Evolutionary conservation across 1,140 invertebrate genomes (phyloP).

Genomic region (Neomicropteryx cornuta): DNA sequence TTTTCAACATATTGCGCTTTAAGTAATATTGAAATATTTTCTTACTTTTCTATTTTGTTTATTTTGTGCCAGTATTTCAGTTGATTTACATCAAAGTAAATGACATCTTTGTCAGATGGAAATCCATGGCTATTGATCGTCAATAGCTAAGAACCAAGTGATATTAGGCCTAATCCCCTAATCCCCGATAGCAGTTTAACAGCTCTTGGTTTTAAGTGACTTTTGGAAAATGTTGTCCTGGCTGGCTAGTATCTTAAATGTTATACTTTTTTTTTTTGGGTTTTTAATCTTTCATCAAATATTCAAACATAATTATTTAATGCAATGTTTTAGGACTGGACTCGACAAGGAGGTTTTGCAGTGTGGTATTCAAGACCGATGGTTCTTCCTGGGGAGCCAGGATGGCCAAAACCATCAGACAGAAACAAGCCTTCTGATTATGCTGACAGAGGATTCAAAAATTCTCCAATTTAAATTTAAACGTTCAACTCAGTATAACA

Average conservation of each 20-base stretch:
- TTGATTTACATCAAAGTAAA: no score
- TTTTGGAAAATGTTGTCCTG: background rate
- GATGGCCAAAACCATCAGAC: constrained; percentile 47
- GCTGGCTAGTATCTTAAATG: background rate
- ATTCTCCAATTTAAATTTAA: constrained; percentile 37
- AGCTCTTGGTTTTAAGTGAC: no score
- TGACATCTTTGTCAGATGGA: no score
- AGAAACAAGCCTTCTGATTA: constrained; percentile 48
- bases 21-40: no score
- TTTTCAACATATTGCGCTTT: no score
- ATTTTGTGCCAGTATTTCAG: no score
- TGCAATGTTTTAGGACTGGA: constrained; percentile 51
- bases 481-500: background rate
- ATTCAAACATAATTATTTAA: constrained; percentile 10
- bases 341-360: constrained; percentile 54
- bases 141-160: no score
- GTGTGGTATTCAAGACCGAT: constrained; percentile 36
- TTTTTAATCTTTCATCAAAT: background rate
- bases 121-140: no score
- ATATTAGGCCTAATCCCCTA: no score
- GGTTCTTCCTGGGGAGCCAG: constrained; percentile 50
- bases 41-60: no score
- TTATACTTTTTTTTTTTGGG: background rate
- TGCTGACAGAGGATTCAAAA: constrained; percentile 54
- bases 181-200: no score